These are phyloP conservation scores for Sinocyclocheilus rhinocerous DNA, from an alignment of 2,113 vertebrate genomes.

Conservation along the genomic window DNA sequence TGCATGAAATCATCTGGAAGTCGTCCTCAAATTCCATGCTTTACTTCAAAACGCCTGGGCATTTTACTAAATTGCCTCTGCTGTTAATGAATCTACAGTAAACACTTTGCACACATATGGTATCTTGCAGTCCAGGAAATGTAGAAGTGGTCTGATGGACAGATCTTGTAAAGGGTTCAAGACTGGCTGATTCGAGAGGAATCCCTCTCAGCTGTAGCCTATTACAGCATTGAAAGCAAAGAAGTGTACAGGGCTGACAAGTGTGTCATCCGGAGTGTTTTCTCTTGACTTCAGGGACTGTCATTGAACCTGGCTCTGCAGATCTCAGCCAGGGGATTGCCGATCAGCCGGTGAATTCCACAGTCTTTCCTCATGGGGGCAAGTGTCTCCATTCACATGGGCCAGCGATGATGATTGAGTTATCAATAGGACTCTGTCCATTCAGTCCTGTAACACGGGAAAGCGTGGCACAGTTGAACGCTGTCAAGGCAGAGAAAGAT, in stretches of 20 bases:
- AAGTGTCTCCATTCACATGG: slow-evolving; percentile 26
- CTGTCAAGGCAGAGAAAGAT: slow-evolving; percentile 52
- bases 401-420: slow-evolving; percentile 43
- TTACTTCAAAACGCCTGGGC: neutral
- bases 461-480: neutral
- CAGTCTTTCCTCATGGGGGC: slow-evolving; percentile 6
- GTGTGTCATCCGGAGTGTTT: slow-evolving; percentile 28
- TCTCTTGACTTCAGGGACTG: slow-evolving; percentile 37
- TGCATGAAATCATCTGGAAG: neutral
- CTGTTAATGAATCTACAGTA: neutral
- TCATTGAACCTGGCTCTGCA: slow-evolving; percentile 28
- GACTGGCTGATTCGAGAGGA: slow-evolving; percentile 4
- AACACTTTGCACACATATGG: slow-evolving; percentile 1
- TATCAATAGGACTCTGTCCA: slow-evolving; percentile 39
- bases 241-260: slow-evolving; percentile 41
- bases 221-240: slow-evolving; percentile 20
- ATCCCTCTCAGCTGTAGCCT: slow-evolving; percentile 18
- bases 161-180: neutral
- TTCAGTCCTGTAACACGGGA: neutral
- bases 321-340: slow-evolving; percentile 20
- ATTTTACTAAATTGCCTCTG: neutral
- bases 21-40: neutral
- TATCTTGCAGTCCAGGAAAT: neutral
- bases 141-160: neutral
- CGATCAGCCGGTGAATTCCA: slow-evolving; percentile 38